phyloP scores from a whole-genome alignment of 2,797 vertebrate species.

The Mus minutoides region DNA sequence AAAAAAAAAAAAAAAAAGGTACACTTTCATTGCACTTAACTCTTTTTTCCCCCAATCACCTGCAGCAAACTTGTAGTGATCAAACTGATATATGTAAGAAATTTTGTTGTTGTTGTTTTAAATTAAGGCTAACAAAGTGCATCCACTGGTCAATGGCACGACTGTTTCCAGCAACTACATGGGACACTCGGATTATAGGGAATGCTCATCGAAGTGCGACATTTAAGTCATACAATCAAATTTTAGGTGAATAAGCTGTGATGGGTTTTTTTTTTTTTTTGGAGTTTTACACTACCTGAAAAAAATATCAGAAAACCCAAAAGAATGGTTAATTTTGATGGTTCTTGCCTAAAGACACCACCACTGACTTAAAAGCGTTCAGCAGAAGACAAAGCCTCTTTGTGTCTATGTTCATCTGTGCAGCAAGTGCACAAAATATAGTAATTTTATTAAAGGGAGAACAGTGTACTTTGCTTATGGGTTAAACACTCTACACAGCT shows the following conservation, averaged over 20 bases:
- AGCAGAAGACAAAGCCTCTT: conserved; percentile 83
- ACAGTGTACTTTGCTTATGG: conserved; percentile 82
- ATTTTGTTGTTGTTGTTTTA: conserved; percentile 80
- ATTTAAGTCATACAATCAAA: conserved; percentile 86
- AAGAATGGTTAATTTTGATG: conserved; percentile 78
- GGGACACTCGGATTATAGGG: conserved; percentile 84
- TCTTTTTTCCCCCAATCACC: conserved; percentile 82
- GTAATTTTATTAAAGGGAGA: conserved; percentile 71
- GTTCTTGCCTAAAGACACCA: conserved; percentile 84
- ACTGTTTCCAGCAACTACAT: conserved; percentile 88
- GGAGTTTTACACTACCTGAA: conserved; percentile 71
- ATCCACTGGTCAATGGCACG: conserved; percentile 92
- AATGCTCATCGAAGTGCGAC: conserved; percentile 86
- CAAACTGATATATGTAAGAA: conserved; percentile 82
- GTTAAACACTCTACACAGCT: conserved; percentile 83
- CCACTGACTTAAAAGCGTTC: conserved; percentile 83
- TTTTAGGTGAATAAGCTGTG: conserved; percentile 75
- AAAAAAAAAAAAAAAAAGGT: conserved; percentile 82
- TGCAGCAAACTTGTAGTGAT: conserved; percentile 87
- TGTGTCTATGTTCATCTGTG: conserved; percentile 80
- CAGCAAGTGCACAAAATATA: conserved; percentile 82
- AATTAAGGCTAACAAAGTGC: conserved; percentile 96
- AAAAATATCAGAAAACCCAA: conserved; percentile 72
- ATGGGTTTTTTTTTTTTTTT: conserved; percentile 68
- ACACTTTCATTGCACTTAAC: conserved; percentile 87